phyloP scores from a whole-genome alignment of 2,888 invertebrate species.

The Dryadula phaetusa region DNA sequence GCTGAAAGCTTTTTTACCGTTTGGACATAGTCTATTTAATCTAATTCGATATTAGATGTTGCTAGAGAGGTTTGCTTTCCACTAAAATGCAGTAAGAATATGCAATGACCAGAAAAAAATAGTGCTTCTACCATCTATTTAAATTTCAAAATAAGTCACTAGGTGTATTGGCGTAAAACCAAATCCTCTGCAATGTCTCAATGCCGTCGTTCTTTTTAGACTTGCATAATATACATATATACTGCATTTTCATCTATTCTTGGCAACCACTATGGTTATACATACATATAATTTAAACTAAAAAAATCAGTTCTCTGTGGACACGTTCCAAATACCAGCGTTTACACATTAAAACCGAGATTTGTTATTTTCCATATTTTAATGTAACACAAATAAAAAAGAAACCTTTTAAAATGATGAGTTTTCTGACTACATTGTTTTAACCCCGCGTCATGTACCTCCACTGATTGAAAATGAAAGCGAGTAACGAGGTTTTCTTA shows the following conservation, averaged over 20 bases:
- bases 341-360: conserved; percentile 21
- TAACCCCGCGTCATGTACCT: conserved; percentile 32
- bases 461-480: conserved; percentile 42
- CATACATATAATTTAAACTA: conserved; percentile 49
- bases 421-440: conserved; percentile 34
- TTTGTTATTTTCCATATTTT: conserved; percentile 31
- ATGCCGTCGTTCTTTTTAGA: conserved; percentile 44
- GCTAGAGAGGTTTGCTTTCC: neutral
- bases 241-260: conserved; percentile 53
- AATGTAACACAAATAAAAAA: conserved; percentile 30
- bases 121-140: neutral
- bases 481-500: conserved; percentile 35
- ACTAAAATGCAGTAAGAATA: neutral
- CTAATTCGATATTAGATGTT: neutral
- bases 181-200: conserved; percentile 40
- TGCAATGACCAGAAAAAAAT: neutral
- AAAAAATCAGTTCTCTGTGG: conserved; percentile 49
- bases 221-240: conserved; percentile 28
- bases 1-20: too few relatives aligned
- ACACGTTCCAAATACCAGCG: conserved; percentile 24
- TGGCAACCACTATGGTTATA: conserved; percentile 55
- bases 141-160: conserved; percentile 37
- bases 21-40: too few relatives aligned
- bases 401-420: conserved; percentile 43
- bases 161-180: conserved; percentile 40